Evolutionary conservation across 2,797 vertebrate species (phyloP).

Genomic region (Halcyon badia): DNA sequence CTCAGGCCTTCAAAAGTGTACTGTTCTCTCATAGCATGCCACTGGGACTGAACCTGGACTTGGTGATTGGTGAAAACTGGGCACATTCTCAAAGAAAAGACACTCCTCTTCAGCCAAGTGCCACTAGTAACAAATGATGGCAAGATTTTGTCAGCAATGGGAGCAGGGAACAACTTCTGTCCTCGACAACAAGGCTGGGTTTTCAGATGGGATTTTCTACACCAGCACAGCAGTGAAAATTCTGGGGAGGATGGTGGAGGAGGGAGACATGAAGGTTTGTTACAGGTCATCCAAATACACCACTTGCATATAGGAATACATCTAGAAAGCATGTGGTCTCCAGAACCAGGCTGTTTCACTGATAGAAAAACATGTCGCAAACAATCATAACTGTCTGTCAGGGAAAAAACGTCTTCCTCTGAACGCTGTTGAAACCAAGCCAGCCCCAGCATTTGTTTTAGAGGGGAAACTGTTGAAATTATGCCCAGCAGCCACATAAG

Average conservation of each 20-base stretch:
- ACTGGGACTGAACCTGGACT: not conserved
- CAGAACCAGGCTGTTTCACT: not conserved
- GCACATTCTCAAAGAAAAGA: not conserved
- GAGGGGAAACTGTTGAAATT: not conserved
- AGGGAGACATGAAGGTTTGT: not conserved
- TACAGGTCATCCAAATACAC: not conserved
- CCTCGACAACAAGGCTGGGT: accelerated
- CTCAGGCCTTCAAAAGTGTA: not conserved
- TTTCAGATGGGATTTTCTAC: not conserved
- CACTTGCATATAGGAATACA: not conserved
- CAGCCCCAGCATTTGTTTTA: not conserved
- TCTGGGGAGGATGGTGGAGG: not conserved
- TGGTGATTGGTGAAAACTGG: not conserved
- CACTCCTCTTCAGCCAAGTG: not conserved
- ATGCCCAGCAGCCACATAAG: not conserved
- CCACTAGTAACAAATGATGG: not conserved
- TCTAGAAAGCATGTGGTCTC: not conserved
- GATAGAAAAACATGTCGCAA: not conserved
- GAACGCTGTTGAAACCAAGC: slow-evolving; percentile 8
- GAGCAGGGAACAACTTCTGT: not conserved
- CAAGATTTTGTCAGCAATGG: not conserved
- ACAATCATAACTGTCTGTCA: not conserved
- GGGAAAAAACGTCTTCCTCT: not conserved
- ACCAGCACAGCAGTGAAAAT: not conserved
- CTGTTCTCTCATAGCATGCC: not conserved